Base-by-base conservation (phyloP, 92 coral and sea anemone genomes). In the Phymanthus crucifer region DNA sequence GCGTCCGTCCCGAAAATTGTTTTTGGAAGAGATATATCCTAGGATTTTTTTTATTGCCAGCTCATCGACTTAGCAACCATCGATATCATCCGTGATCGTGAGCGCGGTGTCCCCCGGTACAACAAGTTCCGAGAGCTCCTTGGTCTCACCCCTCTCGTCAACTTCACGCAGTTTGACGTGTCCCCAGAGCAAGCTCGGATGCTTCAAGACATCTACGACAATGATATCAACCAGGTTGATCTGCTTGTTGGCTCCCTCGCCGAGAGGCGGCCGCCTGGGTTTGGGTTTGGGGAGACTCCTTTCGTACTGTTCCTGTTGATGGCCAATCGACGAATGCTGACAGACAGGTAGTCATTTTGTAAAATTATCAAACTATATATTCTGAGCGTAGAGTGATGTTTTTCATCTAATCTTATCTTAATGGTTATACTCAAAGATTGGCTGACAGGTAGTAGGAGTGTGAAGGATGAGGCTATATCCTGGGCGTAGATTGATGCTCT, bases 311-410 rank as follows among this genome's bases (percentile, higher is more conserved):
- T 92, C 75, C 56, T 92, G 48, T 87, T 91, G 32, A 92, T 92
- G 94, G 97, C 97, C 4, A 90, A 92, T 79, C 90, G 97, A 40
- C 88, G 97, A 48, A 86, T 90, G 73, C 70, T 79, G 84, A 87
- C 94, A 4, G 97, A 92, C 88, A 90, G 97, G 97, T 92, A 65
- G n/a, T n/a, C n/a, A n/a, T n/a, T n/a, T n/a, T n/a, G n/a, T n/a
- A n/a, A n/a, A n/a, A n/a, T n/a, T n/a, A n/a, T n/a, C n/a, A n/a
- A n/a, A n/a, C n/a, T n/a, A n/a, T n/a, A n/a, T n/a, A 19, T 40
- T n/a, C n/a, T n/a, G n/a, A n/a, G n/a, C 43, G 43, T n/a, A n/a
- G n/a, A n/a, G n/a, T n/a, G n/a, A n/a, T n/a, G n/a, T n/a, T n/a
- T n/a, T n/a, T n/a, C n/a, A n/a, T n/a, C n/a, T 38, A 38, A 38